These are phyloP conservation scores for Crematogaster levior DNA, from an alignment of 2,888 invertebrate species.

Conservation along the genomic window DNA sequence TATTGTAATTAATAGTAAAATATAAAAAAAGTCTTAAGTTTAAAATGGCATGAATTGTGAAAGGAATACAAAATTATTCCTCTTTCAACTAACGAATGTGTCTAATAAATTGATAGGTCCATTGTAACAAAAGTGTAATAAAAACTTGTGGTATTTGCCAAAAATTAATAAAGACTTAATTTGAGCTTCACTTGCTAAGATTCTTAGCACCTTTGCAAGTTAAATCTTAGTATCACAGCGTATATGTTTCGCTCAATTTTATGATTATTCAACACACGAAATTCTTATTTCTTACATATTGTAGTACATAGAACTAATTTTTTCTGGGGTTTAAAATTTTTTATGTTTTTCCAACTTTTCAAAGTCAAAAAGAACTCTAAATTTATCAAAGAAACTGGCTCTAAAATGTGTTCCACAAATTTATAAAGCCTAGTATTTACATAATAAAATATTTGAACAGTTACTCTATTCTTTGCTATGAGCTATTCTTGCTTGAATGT, in stretches of 20 bases:
- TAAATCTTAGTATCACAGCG: background rate
- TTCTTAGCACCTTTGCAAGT: background rate
- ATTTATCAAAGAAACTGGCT: background rate
- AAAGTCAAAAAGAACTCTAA: background rate
- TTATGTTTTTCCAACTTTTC: background rate
- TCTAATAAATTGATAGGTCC: background rate
- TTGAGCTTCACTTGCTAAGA: constrained; percentile 1
- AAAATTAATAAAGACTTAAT: constrained; percentile 16
- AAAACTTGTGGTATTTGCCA: background rate
- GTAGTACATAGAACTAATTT: background rate
- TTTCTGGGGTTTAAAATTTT: no score
- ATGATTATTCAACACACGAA: background rate
- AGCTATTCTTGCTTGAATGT: constrained; percentile 39
- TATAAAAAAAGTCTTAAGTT: background rate
- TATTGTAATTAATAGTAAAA: background rate
- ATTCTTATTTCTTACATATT: constrained; percentile 12
- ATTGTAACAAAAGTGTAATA: constrained; percentile 1
- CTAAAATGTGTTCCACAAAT: background rate
- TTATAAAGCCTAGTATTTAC: background rate
- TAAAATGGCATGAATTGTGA: background rate
- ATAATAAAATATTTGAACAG: constrained; percentile 9
- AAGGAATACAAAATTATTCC: background rate
- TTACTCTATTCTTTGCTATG: no score
- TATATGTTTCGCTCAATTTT: background rate
- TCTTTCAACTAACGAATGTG: background rate